These are phyloP conservation scores for Xestobium rufovillosum DNA, from an alignment of 2,888 invertebrate genomes.

Conservation along the genomic window DNA sequence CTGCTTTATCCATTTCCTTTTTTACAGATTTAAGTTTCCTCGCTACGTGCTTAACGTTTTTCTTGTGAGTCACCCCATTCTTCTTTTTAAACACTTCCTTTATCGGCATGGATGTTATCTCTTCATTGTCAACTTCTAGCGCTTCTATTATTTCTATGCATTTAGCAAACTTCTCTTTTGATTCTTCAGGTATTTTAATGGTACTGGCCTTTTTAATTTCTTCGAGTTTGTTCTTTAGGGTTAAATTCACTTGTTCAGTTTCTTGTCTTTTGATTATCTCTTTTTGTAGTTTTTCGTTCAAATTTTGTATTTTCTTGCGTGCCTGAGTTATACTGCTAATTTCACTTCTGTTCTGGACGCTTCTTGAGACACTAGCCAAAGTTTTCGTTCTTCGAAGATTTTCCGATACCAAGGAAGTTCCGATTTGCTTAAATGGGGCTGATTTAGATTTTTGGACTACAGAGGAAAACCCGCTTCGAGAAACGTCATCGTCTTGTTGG, in stretches of 20 bases:
- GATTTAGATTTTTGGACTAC: conserved; percentile 32
- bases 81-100: neutral
- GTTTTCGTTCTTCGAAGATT: conserved; percentile 16
- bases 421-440: conserved; percentile 27
- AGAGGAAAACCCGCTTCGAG: conserved; percentile 18
- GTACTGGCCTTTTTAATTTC: conserved; percentile 39
- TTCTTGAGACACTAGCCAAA: conserved; percentile 8
- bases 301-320: conserved; percentile 21
- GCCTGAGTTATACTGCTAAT: neutral
- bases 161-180: too few species aligned
- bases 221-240: conserved; percentile 54
- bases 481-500: conserved; percentile 24
- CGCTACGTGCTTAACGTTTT: conserved; percentile 4
- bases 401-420: conserved; percentile 17
- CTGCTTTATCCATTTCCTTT: conserved; percentile 4
- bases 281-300: conserved; percentile 54
- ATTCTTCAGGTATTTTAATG: conserved; percentile 12
- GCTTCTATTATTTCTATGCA: conserved; percentile 9
- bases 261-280: conserved; percentile 56
- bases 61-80: conserved; percentile 6
- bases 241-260: conserved; percentile 54
- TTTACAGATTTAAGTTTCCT: conserved; percentile 6
- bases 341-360: neutral
- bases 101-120: neutral
- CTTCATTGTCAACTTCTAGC: neutral